Conservation (phyloP, 2,113 vertebrate genomes). For the Hyaena hyaena region DNA sequence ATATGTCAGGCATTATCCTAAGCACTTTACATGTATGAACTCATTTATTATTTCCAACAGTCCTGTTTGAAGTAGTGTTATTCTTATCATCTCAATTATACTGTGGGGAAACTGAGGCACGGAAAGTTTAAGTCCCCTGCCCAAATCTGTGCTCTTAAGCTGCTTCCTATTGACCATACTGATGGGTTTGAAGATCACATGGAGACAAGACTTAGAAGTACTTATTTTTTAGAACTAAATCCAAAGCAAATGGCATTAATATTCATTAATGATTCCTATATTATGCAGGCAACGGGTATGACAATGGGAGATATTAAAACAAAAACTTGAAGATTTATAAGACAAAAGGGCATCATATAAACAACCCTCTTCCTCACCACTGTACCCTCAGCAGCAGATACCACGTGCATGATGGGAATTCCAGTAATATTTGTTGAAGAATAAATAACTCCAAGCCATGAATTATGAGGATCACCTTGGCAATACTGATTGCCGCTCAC, state of each 20-base stretch:
- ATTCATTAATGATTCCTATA: background rate
- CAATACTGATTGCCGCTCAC: background rate
- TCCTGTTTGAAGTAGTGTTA: background rate
- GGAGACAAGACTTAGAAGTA: background rate
- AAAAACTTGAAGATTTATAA: background rate
- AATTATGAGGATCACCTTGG: background rate
- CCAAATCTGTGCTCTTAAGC: background rate
- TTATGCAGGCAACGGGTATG: background rate
- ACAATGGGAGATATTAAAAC: background rate
- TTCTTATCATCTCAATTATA: background rate
- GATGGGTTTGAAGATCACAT: background rate
- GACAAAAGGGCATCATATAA: background rate
- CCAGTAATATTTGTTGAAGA: background rate
- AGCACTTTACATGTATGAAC: background rate
- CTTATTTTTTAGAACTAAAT: background rate
- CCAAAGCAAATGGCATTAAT: background rate
- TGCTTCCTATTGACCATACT: background rate
- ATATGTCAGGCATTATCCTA: no score
- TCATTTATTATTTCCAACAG: background rate
- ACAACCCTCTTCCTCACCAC: background rate
- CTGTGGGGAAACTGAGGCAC: background rate
- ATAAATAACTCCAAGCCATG: background rate
- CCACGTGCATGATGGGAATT: rapidly evolving
- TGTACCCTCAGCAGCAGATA: background rate
- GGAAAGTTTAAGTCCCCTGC: background rate